Percentiles rank a stretch among this genome's conserved stretches.
phyloP scores from a whole-genome alignment of 2,113 vertebrate species.

The Phylloscopus trochilus region DNA sequence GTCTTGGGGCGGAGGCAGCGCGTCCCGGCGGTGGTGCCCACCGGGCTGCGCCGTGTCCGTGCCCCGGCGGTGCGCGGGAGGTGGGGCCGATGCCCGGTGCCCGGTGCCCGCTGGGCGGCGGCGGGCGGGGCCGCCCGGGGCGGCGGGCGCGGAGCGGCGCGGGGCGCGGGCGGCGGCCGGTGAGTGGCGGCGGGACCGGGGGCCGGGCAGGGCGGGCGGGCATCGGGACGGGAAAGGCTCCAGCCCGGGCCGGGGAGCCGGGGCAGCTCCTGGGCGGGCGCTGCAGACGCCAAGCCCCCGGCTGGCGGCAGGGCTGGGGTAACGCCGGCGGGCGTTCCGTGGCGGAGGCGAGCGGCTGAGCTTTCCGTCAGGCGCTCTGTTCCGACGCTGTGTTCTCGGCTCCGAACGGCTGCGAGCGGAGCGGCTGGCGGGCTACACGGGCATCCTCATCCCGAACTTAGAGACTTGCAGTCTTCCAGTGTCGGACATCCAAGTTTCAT shows the following conservation, averaged over 20 bases:
- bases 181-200: background rate
- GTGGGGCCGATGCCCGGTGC: background rate
- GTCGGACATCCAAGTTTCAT: background rate
- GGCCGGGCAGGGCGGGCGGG: background rate
- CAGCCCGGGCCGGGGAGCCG: background rate
- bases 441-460: background rate
- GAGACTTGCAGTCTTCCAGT: rapidly evolving
- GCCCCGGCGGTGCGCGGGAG: background rate
- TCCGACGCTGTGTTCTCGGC: rapidly evolving
- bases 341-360: background rate
- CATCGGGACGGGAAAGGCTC: background rate
- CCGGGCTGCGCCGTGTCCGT: background rate
- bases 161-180: background rate
- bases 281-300: background rate
- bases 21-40: background rate
- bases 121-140: background rate
- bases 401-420: rapidly evolving
- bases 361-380: rapidly evolving
- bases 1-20: background rate
- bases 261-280: background rate
- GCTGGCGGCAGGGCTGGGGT: rapidly evolving
- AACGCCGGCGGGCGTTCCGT: background rate
- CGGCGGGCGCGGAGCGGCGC: background rate
- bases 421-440: rapidly evolving
- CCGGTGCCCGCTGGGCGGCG: background rate